Evolutionary conservation across 1,140 invertebrate genomes (phyloP), one percentile per base, ranked within the genome.

Genomic region (Rhizoglyphus robini): DNA sequence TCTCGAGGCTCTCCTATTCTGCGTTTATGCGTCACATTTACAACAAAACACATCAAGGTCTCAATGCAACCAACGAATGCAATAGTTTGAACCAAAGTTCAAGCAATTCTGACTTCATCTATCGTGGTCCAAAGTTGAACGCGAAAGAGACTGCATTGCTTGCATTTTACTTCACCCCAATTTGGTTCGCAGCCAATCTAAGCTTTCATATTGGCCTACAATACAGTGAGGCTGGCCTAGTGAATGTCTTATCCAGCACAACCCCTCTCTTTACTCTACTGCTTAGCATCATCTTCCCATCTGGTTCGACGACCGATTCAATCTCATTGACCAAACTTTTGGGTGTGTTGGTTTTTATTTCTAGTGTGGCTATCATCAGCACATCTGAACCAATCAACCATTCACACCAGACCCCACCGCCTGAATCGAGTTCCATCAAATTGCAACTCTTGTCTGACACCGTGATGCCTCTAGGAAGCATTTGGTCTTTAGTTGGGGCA

Each of bases 201-300:
- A 82, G 82, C 36, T 88, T 87, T 76, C 88, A 91, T 77, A 77
- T 86, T 69, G 87, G 88, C 30, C 75, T 91, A 64, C 78, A 81
- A 31, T 77, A 85, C 72, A 85, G 85, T 15, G 84, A 90, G 76
- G 80, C 84, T 61, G 82, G 84, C 68, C 79, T 90, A 71, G 83
- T 90, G 58, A 87, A 86, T 73, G 81, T 90, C 49, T 74, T 93
- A 57, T 88, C 86, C 31, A 88, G 88, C 1, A 84, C 86, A 5
- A 89, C 88, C 30, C 86, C 85, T 72, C 78, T 93, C 48, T 91
- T 92, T 72, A 90, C 87, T 4, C 78, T 93, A 29, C 76, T 89
- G 27, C 79, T 91, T 70, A 85, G 88, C 32, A 82, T 87, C 4
- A 75, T 88, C 15, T 90, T 89, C 75, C 88, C 89, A 13, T 86